Percentiles rank a stretch among this genome's conserved stretches.
Conservation (phyloP, 2,797 vertebrate genomes). For the Sebastiscus tertius region DNA sequence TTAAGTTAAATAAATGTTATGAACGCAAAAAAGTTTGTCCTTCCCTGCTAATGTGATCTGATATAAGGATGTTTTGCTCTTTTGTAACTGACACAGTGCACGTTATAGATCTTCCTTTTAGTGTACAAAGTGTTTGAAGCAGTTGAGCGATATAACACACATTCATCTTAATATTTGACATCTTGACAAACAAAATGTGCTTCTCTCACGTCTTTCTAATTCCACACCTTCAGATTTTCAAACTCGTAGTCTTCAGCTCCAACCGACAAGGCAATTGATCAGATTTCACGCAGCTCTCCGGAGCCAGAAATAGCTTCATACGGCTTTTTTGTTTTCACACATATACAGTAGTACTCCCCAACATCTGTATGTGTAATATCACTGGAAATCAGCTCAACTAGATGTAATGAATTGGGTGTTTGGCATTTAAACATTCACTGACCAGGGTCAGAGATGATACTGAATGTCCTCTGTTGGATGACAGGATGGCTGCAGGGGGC, state of each 20-base stretch:
- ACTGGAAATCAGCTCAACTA: not conserved
- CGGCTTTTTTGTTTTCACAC: not conserved
- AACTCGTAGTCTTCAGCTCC: not conserved
- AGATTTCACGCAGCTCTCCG: not conserved
- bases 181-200: not conserved
- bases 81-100: not conserved
- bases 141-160: not conserved
- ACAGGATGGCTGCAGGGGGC: slow-evolving; percentile 9
- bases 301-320: not conserved
- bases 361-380: not conserved
- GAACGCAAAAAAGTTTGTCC: not conserved
- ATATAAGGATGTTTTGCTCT: not conserved
- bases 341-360: not conserved
- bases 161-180: not conserved
- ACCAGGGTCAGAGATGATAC: not conserved
- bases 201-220: not conserved
- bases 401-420: not conserved
- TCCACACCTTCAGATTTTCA: not conserved
- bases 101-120: not conserved
- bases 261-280: not conserved
- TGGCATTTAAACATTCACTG: slow-evolving; percentile 5
- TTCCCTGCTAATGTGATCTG: slow-evolving; percentile 37
- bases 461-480: not conserved
- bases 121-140: not conserved
- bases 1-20: slow-evolving; percentile 34